Conservation (phyloP, 2,113 vertebrate species). For the Phyllostomus hastatus region DNA sequence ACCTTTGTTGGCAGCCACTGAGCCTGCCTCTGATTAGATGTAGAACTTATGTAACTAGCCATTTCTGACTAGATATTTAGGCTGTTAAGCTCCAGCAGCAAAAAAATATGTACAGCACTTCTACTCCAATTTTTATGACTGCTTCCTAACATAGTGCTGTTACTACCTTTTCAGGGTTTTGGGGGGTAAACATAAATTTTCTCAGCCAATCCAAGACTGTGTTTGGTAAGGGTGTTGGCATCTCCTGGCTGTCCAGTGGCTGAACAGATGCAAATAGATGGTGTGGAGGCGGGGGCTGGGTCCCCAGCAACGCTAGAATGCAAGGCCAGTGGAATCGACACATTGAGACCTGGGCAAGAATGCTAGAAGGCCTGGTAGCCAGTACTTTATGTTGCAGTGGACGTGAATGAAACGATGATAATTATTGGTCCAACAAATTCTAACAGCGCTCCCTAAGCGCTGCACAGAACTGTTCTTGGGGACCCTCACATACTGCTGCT, state of each 20-base stretch:
- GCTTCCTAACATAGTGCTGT: background rate
- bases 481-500: slow-evolving; percentile 57
- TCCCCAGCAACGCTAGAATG: background rate
- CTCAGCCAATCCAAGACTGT: background rate
- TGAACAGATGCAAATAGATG: background rate
- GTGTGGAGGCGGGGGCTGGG: background rate
- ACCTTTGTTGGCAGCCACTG: too few relatives aligned
- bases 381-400: background rate
- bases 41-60: background rate
- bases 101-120: background rate
- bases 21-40: too few relatives aligned
- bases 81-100: background rate
- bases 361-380: background rate
- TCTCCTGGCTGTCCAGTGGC: background rate
- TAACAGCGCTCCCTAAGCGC: slow-evolving; percentile 14
- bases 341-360: background rate
- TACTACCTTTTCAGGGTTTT: background rate
- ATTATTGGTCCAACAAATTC: slow-evolving; percentile 51
- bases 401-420: background rate
- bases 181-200: background rate
- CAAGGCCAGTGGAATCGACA: background rate
- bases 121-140: background rate
- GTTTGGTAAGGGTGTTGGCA: background rate
- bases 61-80: background rate
- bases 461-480: slow-evolving; percentile 25